Percentiles rank a stretch among this genome's conserved stretches.
Conservation (phyloP, 2,888 invertebrate species). For the Orchesella flavescens region DNA sequence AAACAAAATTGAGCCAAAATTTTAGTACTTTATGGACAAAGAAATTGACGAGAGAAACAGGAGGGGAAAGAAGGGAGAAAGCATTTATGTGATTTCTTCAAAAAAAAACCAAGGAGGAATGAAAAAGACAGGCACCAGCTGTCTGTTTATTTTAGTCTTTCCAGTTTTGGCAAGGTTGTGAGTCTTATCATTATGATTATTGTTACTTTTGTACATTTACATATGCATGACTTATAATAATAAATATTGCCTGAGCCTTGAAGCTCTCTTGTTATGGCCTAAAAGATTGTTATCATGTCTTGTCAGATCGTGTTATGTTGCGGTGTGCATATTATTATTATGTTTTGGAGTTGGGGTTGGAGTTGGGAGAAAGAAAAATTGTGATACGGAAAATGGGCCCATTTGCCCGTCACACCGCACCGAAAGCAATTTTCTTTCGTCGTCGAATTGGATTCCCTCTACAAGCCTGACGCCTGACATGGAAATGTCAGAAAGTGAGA, state of each 20-base stretch:
- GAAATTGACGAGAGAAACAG: not conserved
- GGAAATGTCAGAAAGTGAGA: conserved; percentile 21
- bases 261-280: not conserved
- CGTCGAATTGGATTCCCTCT: too few species aligned
- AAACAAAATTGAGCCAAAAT: not conserved
- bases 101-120: too few species aligned
- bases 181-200: conserved; percentile 43
- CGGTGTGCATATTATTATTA: conserved; percentile 9
- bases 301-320: not conserved
- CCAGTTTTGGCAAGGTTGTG: conserved; percentile 33
- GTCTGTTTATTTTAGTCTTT: conserved; percentile 11
- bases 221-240: conserved; percentile 5
- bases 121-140: conserved; percentile 24
- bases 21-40: not conserved
- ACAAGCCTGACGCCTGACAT: conserved; percentile 9
- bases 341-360: conserved; percentile 1
- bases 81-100: too few species aligned
- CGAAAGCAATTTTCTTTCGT: too few species aligned
- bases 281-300: not conserved
- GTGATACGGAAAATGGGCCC: not conserved
- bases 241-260: not conserved
- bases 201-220: conserved; percentile 37
- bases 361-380: not conserved
- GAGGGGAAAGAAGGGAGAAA: conserved; percentile 3
- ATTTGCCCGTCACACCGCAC: not conserved